Evolutionary conservation across 1,140 invertebrate species (phyloP).

Genomic region (Choristoneura fumiferana): DNA sequence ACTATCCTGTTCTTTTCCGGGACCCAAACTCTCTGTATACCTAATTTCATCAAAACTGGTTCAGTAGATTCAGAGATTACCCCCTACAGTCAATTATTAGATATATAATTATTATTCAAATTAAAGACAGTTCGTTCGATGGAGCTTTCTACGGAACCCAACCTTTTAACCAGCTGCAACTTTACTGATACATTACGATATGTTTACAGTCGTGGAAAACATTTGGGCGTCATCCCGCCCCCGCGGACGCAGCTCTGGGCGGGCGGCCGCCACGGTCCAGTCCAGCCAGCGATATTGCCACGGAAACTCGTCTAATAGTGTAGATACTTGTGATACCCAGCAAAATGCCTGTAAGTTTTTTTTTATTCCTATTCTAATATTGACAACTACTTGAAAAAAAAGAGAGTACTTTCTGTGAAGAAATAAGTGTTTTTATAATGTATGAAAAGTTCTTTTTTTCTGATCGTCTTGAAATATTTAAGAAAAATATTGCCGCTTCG

Average conservation of each 20-base stretch:
- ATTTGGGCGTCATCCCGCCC: constrained; percentile 47
- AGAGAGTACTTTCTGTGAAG: too few relatives aligned
- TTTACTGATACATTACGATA: constrained; percentile 7
- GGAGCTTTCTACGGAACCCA: constrained; percentile 6
- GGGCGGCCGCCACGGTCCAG: constrained; percentile 51
- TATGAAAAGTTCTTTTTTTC: constrained; percentile 14
- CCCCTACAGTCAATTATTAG: too few relatives aligned
- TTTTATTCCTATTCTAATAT: background rate
- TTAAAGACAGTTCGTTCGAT: too few relatives aligned
- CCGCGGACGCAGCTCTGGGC: constrained; percentile 46
- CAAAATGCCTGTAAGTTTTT: constrained; percentile 62
- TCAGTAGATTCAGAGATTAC: too few relatives aligned
- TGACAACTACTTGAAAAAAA: too few relatives aligned
- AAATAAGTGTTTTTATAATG: too few relatives aligned
- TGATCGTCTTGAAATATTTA: constrained; percentile 21
- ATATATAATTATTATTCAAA: too few relatives aligned
- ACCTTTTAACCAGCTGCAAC: background rate
- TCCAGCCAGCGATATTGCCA: constrained; percentile 50
- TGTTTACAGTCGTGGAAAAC: constrained; percentile 13
- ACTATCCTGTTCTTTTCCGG: too few relatives aligned
- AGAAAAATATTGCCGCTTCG: background rate
- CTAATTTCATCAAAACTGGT: too few relatives aligned
- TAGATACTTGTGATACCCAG: constrained; percentile 28
- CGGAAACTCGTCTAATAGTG: constrained; percentile 48
- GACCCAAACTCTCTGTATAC: too few relatives aligned